These are phyloP conservation scores for Caenorhabditis drosophilae DNA, from an alignment of 2,888 invertebrate species.

Conservation along the genomic window DNA sequence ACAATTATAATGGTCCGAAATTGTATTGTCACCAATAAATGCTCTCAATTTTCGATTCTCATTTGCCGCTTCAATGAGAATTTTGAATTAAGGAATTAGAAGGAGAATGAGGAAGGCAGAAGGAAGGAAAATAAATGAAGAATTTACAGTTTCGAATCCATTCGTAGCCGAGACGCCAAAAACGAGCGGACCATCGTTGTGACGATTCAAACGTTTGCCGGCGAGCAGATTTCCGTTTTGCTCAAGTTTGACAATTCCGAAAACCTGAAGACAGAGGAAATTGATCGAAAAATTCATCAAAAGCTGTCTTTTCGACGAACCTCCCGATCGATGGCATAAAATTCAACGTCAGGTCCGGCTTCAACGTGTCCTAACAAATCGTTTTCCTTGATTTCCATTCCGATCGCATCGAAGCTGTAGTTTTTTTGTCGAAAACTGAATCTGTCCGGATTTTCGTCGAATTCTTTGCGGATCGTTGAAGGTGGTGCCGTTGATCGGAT, in stretches of 20 bases:
- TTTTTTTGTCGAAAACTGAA: slow-evolving; percentile 37
- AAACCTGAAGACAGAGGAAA: slow-evolving; percentile 33
- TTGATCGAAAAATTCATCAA: too few species aligned
- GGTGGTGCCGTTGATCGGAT: background rate
- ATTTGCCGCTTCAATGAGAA: too few species aligned
- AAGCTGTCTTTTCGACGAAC: too few species aligned
- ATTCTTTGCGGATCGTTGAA: background rate
- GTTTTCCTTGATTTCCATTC: slow-evolving; percentile 36
- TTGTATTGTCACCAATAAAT: too few species aligned
- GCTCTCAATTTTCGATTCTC: too few species aligned
- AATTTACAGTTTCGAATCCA: slow-evolving; percentile 45
- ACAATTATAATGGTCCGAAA: too few species aligned
- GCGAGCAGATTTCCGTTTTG: slow-evolving; percentile 41
- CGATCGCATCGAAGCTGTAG: slow-evolving; percentile 40
- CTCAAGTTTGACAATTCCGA: slow-evolving; percentile 39
- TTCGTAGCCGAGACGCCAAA: slow-evolving; percentile 48
- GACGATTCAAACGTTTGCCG: slow-evolving; percentile 28
- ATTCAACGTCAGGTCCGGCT: slow-evolving; percentile 39
- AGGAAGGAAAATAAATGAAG: too few species aligned
- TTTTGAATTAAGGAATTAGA: too few species aligned
- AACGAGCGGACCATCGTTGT: slow-evolving; percentile 26
- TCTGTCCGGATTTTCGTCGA: background rate
- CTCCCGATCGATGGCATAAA: slow-evolving; percentile 45
- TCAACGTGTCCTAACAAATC: slow-evolving; percentile 41
- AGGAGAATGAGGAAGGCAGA: background rate